These are phyloP conservation scores for Malurus alboscapulatus DNA, from an alignment of 2,113 vertebrate genomes.

Conservation along the genomic window DNA sequence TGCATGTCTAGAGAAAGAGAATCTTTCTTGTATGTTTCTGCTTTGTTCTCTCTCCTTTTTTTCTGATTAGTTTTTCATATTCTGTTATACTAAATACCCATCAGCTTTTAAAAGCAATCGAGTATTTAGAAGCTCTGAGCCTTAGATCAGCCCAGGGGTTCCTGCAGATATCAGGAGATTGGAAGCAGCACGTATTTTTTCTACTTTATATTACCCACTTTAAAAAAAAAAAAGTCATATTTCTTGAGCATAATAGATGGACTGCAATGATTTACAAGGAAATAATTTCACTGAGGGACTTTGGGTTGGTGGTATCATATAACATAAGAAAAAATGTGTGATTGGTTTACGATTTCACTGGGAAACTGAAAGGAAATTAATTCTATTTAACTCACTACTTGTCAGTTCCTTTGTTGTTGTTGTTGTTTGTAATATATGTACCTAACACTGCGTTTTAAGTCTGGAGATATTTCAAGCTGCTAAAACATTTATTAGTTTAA, in stretches of 20 bases:
- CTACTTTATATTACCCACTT: conserved; percentile 23
- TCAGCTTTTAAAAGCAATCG: not conserved
- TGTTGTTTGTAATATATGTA: conserved; percentile 42
- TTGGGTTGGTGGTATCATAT: conserved; percentile 30
- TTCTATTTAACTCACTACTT: conserved; percentile 54
- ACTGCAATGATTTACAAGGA: conserved; percentile 51
- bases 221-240: conserved; percentile 17
- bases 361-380: conserved; percentile 56
- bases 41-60: not conserved
- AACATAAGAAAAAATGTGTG: conserved; percentile 28
- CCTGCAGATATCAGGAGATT: not conserved
- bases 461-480: conserved; percentile 41
- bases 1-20: not conserved
- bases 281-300: conserved; percentile 49
- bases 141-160: not conserved
- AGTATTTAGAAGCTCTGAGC: not conserved
- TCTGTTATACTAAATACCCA: not conserved
- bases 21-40: not conserved
- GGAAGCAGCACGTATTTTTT: not conserved
- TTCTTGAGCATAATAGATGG: conserved; percentile 45
- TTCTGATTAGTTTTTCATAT: not conserved
- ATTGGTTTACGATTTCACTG: conserved; percentile 56
- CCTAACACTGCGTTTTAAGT: conserved; percentile 35
- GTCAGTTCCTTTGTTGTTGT: conserved; percentile 56
- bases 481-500: conserved; percentile 56